Evolutionary conservation across 2,113 vertebrate genomes (phyloP).

Genomic region (Ciconia stormi): DNA sequence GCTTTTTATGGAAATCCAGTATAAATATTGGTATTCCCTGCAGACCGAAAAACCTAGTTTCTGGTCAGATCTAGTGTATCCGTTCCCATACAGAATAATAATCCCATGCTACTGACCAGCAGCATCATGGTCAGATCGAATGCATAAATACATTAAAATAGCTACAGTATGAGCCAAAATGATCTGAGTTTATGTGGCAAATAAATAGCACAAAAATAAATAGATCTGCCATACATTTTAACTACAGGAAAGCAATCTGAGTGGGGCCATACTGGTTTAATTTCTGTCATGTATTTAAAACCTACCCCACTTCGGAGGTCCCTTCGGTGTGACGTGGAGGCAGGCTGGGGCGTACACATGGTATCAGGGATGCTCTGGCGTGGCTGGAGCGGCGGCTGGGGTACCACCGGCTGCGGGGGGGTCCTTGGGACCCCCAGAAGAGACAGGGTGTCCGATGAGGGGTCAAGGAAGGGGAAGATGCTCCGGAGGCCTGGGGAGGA

Average conservation of each 20-base stretch:
- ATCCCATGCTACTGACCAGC: neutral
- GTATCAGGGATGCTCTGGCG: neutral
- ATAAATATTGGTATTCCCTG: neutral
- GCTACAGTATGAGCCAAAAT: constrained; percentile 25
- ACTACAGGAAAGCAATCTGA: constrained; percentile 18
- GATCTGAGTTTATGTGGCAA: constrained; percentile 40
- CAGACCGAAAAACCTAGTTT: neutral
- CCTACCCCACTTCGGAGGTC: neutral
- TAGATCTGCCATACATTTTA: constrained; percentile 2
- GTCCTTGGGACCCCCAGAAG: neutral
- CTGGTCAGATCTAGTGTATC: neutral
- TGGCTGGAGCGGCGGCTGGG: neutral
- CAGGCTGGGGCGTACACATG: accelerated
- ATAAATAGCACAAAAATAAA: constrained; percentile 18
- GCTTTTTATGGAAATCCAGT: neutral
- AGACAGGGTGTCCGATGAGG: accelerated
- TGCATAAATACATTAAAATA: neutral
- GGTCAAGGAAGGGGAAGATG: neutral
- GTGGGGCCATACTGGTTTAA: constrained; percentile 5
- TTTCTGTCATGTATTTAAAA: constrained; percentile 39
- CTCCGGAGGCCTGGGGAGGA: neutral
- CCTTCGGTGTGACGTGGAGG: neutral
- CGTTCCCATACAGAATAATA: neutral
- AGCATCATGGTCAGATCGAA: neutral
- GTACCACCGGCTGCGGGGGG: no score